Evolutionary conservation across 1,140 invertebrate genomes (phyloP).

Genomic region (Uloborus diversus): DNA sequence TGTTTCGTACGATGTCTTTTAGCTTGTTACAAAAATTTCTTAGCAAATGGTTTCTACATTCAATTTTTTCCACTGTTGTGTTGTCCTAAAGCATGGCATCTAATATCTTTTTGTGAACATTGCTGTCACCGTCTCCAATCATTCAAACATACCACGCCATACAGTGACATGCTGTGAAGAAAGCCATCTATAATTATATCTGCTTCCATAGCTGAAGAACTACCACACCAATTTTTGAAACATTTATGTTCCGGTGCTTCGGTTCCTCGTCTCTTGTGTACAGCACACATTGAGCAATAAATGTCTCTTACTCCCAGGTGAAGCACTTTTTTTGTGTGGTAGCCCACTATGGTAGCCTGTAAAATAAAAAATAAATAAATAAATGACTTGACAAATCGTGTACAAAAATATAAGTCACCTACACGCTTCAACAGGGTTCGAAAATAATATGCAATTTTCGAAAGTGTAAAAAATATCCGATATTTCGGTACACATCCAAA

Average conservation of each 20-base stretch:
- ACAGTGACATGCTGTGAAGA: constrained; percentile 61
- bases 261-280: background rate
- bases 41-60: constrained; percentile 61
- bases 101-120: constrained; percentile 62
- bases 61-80: constrained; percentile 63
- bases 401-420: too few relatives aligned
- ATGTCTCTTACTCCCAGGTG: constrained; percentile 64
- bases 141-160: constrained; percentile 64
- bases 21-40: constrained; percentile 63
- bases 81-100: constrained; percentile 60
- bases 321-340: constrained; percentile 63
- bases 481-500: too few relatives aligned
- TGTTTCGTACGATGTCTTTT: constrained; percentile 48
- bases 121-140: constrained; percentile 67
- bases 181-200: constrained; percentile 66
- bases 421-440: too few relatives aligned
- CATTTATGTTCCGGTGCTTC: constrained; percentile 59
- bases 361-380: too few relatives aligned
- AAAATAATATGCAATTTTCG: too few relatives aligned
- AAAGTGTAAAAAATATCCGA: too few relatives aligned
- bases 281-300: constrained; percentile 63
- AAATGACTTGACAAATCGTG: too few relatives aligned
- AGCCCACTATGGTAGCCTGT: too few relatives aligned
- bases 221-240: constrained; percentile 62
- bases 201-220: constrained; percentile 66